Evolutionary conservation across 2,888 invertebrate genomes (phyloP), one percentile per base, ranked within the genome.

Genomic region (Zeuzera pyrina): DNA sequence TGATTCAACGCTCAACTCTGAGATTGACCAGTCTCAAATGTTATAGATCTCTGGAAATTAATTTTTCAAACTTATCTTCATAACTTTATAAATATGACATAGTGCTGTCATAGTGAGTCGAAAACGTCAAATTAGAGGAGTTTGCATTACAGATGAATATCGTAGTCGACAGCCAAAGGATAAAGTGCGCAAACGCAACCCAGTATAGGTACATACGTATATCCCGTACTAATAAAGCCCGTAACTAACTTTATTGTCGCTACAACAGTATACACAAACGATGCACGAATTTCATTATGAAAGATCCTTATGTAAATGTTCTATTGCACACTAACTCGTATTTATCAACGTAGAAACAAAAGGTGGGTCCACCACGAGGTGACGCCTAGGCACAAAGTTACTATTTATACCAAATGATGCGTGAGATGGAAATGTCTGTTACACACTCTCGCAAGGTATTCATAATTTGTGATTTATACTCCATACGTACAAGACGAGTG

Each of bases 191-290:
- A n/a, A n/a, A n/a, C n/a, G n/a, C 26, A 35, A 40, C 42, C 34
- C 37, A 36, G 39, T 30, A 29, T 35, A 31, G 27, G n/a, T n/a
- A n/a, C n/a, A n/a, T n/a, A n/a, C 33, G 28, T 31, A 21, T 30
- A 30, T 24, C 31, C 31, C 31, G 31, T 30, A 36, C 29, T 30
- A 41, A 43, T 31, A 49, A 55, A 60, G 59, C 56, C 57, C 56
- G 63, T 54, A 54, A 59, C 60, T 63, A 64, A 55, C 54, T 53
- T 60, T 71, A 73, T 71, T 72, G 72, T 73, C 73, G 62, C 72
- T 73, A 72, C 64, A 72, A 69, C 68, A 67, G 69, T 69, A 62
- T 60, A 63, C 57, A 63, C 57, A 26, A 29, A 30, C 42, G 45
- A 51, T 48, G 47, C 44, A 47, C 42, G 48, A 43, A 44, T 43